phyloP scores from a whole-genome alignment of 2,888 invertebrate species.

The Pimpla rufipes region DNA sequence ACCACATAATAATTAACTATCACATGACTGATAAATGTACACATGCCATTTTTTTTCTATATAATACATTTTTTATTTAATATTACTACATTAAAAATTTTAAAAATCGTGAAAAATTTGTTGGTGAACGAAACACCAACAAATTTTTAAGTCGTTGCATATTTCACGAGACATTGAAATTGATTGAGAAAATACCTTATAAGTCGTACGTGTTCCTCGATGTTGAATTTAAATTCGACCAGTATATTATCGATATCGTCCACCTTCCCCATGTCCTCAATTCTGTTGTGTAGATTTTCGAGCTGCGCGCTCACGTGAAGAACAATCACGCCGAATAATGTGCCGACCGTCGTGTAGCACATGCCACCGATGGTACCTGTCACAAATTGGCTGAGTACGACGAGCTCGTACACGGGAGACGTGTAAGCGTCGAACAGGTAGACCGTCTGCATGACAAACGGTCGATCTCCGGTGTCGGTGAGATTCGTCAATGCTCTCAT shows the following conservation, averaged over 20 bases:
- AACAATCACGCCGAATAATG: conserved; percentile 58
- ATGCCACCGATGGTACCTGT: conserved; percentile 48
- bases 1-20: background rate
- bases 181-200: too few relatives aligned
- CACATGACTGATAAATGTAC: too few relatives aligned
- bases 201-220: conserved; percentile 38
- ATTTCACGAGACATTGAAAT: too few relatives aligned
- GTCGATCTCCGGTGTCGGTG: conserved; percentile 57
- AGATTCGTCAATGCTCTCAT: conserved; percentile 59
- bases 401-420: conserved; percentile 60
- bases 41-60: too few relatives aligned
- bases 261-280: conserved; percentile 24
- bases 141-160: background rate
- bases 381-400: conserved; percentile 51
- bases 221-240: background rate
- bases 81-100: too few relatives aligned
- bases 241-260: background rate
- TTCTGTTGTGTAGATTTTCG: conserved; percentile 39
- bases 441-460: conserved; percentile 57
- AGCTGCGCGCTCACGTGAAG: conserved; percentile 66
- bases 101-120: too few relatives aligned
- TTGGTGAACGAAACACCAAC: too few relatives aligned
- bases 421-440: conserved; percentile 56
- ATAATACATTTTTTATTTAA: too few relatives aligned
- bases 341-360: conserved; percentile 62